Conservation (phyloP, 2,113 vertebrate species). For the Megaleporinus macrocephalus region DNA sequence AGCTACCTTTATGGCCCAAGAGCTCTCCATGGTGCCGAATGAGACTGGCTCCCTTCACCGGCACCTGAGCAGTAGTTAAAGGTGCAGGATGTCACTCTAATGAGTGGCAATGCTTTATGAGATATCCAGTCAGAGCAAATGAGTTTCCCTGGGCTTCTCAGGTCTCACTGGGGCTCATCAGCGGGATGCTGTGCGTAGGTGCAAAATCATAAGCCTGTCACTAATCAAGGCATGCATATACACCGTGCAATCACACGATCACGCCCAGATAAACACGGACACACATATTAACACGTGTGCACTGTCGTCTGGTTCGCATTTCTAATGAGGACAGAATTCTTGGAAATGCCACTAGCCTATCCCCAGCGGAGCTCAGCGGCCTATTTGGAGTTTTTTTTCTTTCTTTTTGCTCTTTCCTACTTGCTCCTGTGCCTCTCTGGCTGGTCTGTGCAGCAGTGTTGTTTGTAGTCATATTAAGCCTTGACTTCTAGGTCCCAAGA, state of each 20-base stretch:
- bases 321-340: constrained; percentile 31
- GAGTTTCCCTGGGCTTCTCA: neutral
- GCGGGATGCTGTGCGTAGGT: constrained; percentile 45
- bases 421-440: constrained; percentile 9
- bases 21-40: constrained; percentile 22
- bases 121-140: constrained; percentile 37
- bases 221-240: constrained; percentile 39
- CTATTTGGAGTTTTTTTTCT: constrained; percentile 47
- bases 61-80: constrained; percentile 2
- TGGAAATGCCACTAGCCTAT: constrained; percentile 43
- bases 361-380: constrained; percentile 39
- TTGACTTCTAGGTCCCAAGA: neutral
- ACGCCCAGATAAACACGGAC: constrained; percentile 49
- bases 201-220: constrained; percentile 45
- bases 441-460: constrained; percentile 1
- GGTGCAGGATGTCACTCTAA: constrained; percentile 7
- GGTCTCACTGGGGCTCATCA: constrained; percentile 41
- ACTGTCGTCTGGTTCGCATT: constrained; percentile 38
- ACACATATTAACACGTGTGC: constrained; percentile 6
- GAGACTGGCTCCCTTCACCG: constrained; percentile 12
- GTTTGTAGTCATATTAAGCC: constrained; percentile 12
- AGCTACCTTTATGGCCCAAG: neutral
- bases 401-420: neutral
- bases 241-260: constrained; percentile 30
- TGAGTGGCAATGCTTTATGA: constrained; percentile 33